Evolutionary conservation across 1,140 invertebrate genomes (phyloP), one percentile per base, ranked within the genome.

Genomic region (Diabrotica virgifera): DNA sequence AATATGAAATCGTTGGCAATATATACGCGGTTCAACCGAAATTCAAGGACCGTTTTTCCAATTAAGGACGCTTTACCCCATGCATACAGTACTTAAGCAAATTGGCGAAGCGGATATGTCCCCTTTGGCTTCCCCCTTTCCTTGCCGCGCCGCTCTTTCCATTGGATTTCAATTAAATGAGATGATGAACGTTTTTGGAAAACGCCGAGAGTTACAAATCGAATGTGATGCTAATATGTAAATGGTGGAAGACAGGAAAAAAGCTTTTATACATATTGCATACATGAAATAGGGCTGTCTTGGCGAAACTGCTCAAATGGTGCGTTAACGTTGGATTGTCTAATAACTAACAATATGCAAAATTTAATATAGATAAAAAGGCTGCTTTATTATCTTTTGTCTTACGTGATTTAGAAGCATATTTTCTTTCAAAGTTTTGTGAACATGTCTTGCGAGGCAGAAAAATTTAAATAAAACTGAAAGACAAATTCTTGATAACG

Each of bases 151-250:
- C 40, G 8, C n/a, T 46, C 40, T 8, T 46, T 46, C 40, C n/a
- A 46, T 46, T 46, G 40, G 40, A 46, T 46, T 46, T 46, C 40
- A 46, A 46, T 46, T 46, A 46, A 46, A 46, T 46, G 40, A 46
- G 40, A 46, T 46, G 40, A 46, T 46, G 40, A 46, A 46, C 40
- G 40, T 46, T 46, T 24, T 46, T 46, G 40, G 40, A 46, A 46
- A 46, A 46, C n/a, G 40, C n/a, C 40, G 40, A 46, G 40, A 46
- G 40, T 46, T 46, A 46, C 40, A 46, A 46, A 46, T 46, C 40
- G 40, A 46, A 46, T 46, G 40, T 46, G 40, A 46, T 46, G 40
- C 8, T 46, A 46, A 46, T 46, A 46, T 46, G 40, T 46, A 46
- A 46, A n/a, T 46, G 40, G 40, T 46, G n/a, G n/a, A 46, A 46